Conservation (phyloP, 2,113 vertebrate genomes). For the Lanius collurio region DNA sequence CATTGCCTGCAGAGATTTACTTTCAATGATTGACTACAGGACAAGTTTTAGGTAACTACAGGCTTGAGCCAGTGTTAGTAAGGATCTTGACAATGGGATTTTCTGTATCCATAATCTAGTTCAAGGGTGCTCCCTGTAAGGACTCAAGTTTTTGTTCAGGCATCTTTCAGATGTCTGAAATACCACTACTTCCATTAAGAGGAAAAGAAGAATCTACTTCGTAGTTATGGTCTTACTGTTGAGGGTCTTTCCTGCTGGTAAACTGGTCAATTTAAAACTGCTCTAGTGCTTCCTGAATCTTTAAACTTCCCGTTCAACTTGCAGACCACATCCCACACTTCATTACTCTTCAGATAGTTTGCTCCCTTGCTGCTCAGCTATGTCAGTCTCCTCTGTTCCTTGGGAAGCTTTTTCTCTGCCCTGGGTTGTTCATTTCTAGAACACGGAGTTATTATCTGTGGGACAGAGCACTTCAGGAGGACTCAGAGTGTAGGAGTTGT, state of each 20-base stretch:
- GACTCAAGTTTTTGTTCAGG: neutral
- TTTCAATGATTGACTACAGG: neutral
- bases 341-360: neutral
- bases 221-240: neutral
- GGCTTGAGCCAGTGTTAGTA: neutral
- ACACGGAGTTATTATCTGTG: neutral
- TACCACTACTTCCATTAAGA: neutral
- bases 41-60: neutral
- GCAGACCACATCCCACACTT: neutral
- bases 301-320: neutral
- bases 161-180: neutral
- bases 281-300: neutral
- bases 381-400: neutral
- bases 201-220: neutral
- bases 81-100: neutral
- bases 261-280: neutral
- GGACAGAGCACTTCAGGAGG: neutral
- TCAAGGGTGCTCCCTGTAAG: conserved; percentile 28
- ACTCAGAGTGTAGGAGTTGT: neutral
- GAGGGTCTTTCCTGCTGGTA: neutral
- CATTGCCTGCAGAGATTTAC: neutral
- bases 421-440: neutral
- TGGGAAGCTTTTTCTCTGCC: neutral
- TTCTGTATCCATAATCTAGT: neutral
- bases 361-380: neutral